A percentile compares a stretch with the other conserved stretches of the same genome.
Evolutionary conservation across 1,140 invertebrate genomes (phyloP).

Genomic region (Eriosoma lanigerum): DNA sequence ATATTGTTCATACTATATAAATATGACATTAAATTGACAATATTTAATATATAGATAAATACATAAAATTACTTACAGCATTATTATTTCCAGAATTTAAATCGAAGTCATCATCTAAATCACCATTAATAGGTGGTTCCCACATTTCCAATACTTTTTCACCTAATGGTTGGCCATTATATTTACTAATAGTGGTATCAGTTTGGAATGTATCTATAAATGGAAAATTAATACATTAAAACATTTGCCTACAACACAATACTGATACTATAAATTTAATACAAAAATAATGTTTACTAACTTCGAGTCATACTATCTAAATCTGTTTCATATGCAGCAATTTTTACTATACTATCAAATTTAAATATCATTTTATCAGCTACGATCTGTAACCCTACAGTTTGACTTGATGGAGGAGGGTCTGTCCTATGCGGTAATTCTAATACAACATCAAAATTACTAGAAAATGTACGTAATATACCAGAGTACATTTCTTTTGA

Average conservation of each 20-base stretch:
- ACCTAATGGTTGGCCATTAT: slow-evolving; percentile 63
- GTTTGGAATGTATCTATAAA: slow-evolving; percentile 73
- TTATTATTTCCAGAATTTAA: slow-evolving; percentile 63
- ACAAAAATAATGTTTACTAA: slow-evolving; percentile 54
- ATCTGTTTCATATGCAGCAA: slow-evolving; percentile 79
- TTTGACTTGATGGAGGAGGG: slow-evolving; percentile 63
- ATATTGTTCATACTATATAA: background rate
- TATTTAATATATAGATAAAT: background rate
- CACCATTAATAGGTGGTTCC: slow-evolving; percentile 71
- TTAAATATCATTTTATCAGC: slow-evolving; percentile 85
- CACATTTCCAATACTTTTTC: slow-evolving; percentile 87
- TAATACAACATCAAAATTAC: slow-evolving; percentile 78
- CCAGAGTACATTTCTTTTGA: slow-evolving; percentile 82
- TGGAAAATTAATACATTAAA: slow-evolving; percentile 1
- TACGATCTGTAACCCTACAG: slow-evolving; percentile 65
- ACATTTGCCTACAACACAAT: background rate
- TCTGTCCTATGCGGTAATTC: slow-evolving; percentile 82
- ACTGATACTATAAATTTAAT: too few relatives aligned
- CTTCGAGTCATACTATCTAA: slow-evolving; percentile 82
- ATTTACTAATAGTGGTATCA: slow-evolving; percentile 74
- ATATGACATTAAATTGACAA: background rate
- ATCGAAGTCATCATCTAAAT: slow-evolving; percentile 67
- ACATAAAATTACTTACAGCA: slow-evolving; percentile 38
- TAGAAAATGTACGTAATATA: slow-evolving; percentile 82
- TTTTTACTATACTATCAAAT: slow-evolving; percentile 76